A percentile compares a stretch with the other conserved stretches of the same genome.
Evolutionary conservation across 2,888 invertebrate genomes (phyloP).

Genomic region (Amaurobius ferox): DNA sequence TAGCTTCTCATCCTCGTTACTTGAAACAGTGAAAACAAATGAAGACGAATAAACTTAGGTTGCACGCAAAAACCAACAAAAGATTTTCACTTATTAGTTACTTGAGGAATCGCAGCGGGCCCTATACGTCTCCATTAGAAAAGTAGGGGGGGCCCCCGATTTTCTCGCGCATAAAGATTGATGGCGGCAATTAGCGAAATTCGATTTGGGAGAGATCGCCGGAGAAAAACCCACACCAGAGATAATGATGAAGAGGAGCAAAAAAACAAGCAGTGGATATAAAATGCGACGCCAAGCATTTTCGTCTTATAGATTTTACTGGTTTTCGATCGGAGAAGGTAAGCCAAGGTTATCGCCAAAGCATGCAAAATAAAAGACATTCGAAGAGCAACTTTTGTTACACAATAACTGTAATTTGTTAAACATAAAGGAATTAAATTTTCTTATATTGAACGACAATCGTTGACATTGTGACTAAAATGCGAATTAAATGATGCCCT

Average conservation of each 20-base stretch:
- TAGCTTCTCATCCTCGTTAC: no score
- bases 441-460: no score
- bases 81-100: slow-evolving; percentile 56
- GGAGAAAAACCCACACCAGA: slow-evolving; percentile 61
- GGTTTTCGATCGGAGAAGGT: slow-evolving; percentile 37
- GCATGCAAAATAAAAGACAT: no score
- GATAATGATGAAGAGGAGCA: slow-evolving; percentile 45
- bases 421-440: no score
- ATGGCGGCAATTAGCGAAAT: slow-evolving; percentile 70
- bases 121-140: slow-evolving; percentile 66
- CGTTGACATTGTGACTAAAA: no score
- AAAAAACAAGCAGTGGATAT: slow-evolving; percentile 46
- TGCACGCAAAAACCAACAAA: slow-evolving; percentile 46
- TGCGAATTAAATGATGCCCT: no score
- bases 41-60: neutral
- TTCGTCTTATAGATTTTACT: slow-evolving; percentile 20
- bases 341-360: slow-evolving; percentile 32
- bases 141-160: neutral
- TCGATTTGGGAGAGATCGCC: slow-evolving; percentile 63
- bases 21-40: neutral
- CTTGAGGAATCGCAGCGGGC: slow-evolving; percentile 51
- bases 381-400: no score
- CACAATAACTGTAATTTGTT: no score
- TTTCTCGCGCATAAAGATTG: slow-evolving; percentile 43
- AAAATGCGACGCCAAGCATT: neutral